These are phyloP conservation scores for Apis florea DNA, from an alignment of 1,140 invertebrate species.

Conservation along the genomic window DNA sequence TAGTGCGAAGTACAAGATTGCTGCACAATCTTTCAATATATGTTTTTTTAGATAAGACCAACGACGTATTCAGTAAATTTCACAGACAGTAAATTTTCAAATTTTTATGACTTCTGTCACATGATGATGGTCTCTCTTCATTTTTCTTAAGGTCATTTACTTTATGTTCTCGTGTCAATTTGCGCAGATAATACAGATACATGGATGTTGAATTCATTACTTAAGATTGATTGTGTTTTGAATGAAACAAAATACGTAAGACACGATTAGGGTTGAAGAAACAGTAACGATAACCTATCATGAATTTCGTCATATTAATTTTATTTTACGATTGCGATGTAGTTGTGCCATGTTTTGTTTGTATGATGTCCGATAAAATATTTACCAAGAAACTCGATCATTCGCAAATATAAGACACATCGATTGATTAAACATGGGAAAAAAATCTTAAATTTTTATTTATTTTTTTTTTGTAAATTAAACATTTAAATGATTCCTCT, in stretches of 20 bases:
- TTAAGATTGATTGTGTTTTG: constrained; percentile 10
- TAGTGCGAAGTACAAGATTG: not conserved
- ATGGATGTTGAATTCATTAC: constrained; percentile 29
- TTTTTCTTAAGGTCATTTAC: constrained; percentile 9
- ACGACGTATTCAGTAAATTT: not conserved
- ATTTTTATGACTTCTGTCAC: not conserved
- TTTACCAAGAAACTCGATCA: constrained; percentile 27
- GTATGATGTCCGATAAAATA: not conserved
- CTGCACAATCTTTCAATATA: not conserved
- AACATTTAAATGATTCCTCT: not conserved
- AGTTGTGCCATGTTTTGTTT: constrained; percentile 39
- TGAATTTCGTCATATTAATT: constrained; percentile 58
- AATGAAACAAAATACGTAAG: not conserved
- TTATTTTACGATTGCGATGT: constrained; percentile 44
- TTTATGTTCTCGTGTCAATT: not conserved
- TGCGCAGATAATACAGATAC: not conserved
- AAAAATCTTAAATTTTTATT: no score
- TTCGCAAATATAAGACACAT: not conserved
- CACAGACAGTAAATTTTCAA: not conserved
- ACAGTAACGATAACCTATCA: constrained; percentile 54
- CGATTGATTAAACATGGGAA: not conserved
- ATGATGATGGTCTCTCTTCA: not conserved
- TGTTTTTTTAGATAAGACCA: not conserved
- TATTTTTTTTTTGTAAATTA: no score
- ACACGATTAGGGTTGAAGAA: constrained; percentile 8